Conservation (phyloP, 2,888 invertebrate genomes). For the Callimorpha dominula region DNA sequence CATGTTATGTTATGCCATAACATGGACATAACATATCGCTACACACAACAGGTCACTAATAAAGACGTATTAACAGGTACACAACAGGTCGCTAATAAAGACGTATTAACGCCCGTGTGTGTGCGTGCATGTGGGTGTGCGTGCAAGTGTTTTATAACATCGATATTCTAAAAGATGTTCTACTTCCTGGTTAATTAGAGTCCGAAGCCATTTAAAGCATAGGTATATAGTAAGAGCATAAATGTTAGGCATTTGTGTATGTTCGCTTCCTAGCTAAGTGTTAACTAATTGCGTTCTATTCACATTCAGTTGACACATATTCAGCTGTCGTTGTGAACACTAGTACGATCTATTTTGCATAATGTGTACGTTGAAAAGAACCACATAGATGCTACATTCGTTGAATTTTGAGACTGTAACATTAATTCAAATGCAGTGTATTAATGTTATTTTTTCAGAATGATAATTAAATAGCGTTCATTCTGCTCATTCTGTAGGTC, state of each 20-base stretch:
- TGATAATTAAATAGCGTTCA: too few relatives aligned
- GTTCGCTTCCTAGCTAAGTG: background rate
- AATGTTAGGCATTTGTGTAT: background rate
- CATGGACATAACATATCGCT: too few relatives aligned
- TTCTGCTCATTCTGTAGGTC: background rate
- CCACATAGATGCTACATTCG: background rate
- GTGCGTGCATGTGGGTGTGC: too few relatives aligned
- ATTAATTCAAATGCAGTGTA: too few relatives aligned
- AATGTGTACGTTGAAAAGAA: background rate
- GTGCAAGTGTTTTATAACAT: too few relatives aligned
- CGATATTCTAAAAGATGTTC: too few relatives aligned
- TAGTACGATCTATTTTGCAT: slow-evolving; percentile 1
- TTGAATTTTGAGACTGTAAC: background rate
- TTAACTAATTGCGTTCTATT: slow-evolving; percentile 22
- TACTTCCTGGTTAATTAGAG: background rate
- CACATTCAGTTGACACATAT: slow-evolving; percentile 11
- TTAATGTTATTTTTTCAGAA: too few relatives aligned
- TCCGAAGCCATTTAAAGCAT: background rate
- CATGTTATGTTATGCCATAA: too few relatives aligned
- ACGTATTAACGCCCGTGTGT: too few relatives aligned
- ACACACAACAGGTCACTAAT: too few relatives aligned
- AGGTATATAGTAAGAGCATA: background rate
- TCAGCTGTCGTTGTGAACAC: background rate
- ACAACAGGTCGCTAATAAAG: too few relatives aligned
- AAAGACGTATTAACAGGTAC: too few relatives aligned